Base-by-base conservation (phyloP, 2,888 invertebrate species). In the Pheosia gnoma region DNA sequence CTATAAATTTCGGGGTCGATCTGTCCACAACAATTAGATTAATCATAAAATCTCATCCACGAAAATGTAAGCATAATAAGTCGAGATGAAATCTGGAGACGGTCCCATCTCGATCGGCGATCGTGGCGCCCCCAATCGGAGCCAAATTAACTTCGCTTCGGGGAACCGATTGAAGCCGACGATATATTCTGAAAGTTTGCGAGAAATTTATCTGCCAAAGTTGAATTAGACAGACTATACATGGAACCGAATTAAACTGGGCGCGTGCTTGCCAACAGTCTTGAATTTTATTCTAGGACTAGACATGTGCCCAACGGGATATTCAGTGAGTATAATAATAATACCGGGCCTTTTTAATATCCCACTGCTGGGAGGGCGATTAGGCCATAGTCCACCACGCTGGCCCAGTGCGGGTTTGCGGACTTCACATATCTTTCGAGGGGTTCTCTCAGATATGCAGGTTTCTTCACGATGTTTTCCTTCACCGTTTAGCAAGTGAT, bases 141-240 rank as follows among this genome's bases (percentile, higher is more conserved):
- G 56, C 59, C 63, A 75, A 76, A 77, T 76, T 76, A 76, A 76
- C 71, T 77, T 71, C 65, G 59, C 65, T 75, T 72, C 71, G 66
- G 49, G 68, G 65, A 60, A 25, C 25, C 75, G 75, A 75, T 75
- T 77, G 77, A 75, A 74, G 68, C 62, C 67, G 57, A 57, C 75
- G 75, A 76, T 76, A 76, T 77, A 76, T 76, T 76, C 78, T 55
- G 61, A 71, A 76, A 77, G 78, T 76, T 76, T 13, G 55, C 57
- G 60, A 66, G 71, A 70, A 76, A 76, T 76, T 77, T 76, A 76
- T 76, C 75, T 75, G 63, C 59, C 64, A 71, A 75, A 76, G 69
- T 76, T 76, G 73, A 75, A 76, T 77, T 72, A 77, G 72, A 70
- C 68, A 57, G 43, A 58, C 58, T 65, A 60, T 65, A 60, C 66